phyloP scores from a whole-genome alignment of 1,140 invertebrate genomes.

The Pseudomyrmex cubaensis region DNA sequence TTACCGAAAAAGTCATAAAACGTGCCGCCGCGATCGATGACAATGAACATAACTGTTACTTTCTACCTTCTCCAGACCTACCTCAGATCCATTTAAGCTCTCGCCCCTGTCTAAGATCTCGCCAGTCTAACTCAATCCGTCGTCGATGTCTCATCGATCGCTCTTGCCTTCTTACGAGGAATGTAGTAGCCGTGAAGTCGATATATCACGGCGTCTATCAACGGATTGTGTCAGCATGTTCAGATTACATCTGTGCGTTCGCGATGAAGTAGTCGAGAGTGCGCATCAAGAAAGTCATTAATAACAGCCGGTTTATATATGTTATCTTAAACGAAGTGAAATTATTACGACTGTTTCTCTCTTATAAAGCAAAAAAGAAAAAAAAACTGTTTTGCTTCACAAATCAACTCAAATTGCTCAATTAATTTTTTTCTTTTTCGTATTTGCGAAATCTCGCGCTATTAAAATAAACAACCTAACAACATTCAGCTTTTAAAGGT shows the following conservation, averaged over 20 bases:
- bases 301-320: not conserved
- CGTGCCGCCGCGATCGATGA: constrained; percentile 67
- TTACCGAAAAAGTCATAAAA: constrained; percentile 80
- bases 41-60: constrained; percentile 78
- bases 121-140: constrained; percentile 66
- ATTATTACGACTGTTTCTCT: not conserved
- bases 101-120: constrained; percentile 27
- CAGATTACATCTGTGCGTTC: constrained; percentile 23
- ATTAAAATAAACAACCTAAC: too few species aligned
- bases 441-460: too few species aligned
- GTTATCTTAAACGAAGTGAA: constrained; percentile 21
- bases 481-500: not conserved
- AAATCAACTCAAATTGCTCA: not conserved
- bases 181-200: not conserved
- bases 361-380: not conserved
- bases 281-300: not conserved
- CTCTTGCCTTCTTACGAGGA: not conserved
- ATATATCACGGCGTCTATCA: not conserved
- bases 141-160: constrained; percentile 65
- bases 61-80: constrained; percentile 66
- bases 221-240: not conserved
- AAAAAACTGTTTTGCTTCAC: not conserved
- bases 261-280: not conserved
- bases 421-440: not conserved
- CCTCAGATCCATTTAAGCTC: constrained; percentile 46